These are phyloP conservation scores for Babylonia areolata DNA, from an alignment of 1,140 invertebrate genomes.

Conservation along the genomic window DNA sequence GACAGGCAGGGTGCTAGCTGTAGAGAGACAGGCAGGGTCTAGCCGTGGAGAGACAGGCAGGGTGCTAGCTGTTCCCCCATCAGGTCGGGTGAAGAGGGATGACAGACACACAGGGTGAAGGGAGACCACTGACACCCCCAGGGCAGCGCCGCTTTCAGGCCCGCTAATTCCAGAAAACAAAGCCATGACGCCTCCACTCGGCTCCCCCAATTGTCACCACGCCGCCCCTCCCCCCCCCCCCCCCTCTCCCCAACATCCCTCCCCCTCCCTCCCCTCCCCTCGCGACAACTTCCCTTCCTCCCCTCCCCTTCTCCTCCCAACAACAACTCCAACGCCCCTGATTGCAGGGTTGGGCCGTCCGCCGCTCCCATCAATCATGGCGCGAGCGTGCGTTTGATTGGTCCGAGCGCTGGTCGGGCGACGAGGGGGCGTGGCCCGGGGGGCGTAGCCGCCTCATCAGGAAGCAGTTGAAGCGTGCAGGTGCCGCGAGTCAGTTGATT, in stretches of 20 bases:
- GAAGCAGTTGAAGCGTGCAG: constrained; percentile 15
- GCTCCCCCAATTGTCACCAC: constrained; percentile 18
- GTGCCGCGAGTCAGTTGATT: constrained; percentile 7
- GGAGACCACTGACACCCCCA: background rate
- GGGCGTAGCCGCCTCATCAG: constrained; percentile 16
- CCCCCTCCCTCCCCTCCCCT: background rate
- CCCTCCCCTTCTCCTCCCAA: background rate
- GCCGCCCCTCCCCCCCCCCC: background rate
- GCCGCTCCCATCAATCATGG: constrained; percentile 16
- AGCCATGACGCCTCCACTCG: background rate
- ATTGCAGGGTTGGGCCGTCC: constrained; percentile 17
- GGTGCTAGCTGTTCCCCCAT: background rate
- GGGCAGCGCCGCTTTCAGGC: background rate
- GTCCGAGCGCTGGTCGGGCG: background rate
- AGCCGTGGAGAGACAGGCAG: background rate
- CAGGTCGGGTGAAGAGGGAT: background rate
- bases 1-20: background rate
- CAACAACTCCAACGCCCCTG: background rate
- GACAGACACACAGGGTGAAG: no score
- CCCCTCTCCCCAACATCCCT: background rate
- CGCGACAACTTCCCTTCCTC: background rate
- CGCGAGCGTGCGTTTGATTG: constrained; percentile 21
- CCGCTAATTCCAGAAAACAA: constrained; percentile 36
- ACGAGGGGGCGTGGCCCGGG: background rate
- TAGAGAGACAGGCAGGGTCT: background rate